These are phyloP conservation scores for Anoplius nigerrimus DNA, from an alignment of 2,888 invertebrate species.

Conservation along the genomic window DNA sequence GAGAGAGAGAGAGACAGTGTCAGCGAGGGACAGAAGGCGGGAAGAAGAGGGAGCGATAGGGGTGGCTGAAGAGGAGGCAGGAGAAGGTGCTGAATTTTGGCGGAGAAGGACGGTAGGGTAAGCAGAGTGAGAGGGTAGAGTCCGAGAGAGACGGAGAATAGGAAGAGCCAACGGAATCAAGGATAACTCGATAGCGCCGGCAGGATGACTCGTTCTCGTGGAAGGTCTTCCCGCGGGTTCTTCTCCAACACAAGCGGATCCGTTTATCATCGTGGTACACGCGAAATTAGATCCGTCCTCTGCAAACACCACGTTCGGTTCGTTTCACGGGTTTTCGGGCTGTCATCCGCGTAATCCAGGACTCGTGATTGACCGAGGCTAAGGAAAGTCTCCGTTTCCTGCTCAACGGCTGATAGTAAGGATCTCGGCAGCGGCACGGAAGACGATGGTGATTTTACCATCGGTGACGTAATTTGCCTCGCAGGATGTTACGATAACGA, in stretches of 20 bases:
- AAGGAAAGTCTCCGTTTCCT: constrained; percentile 10
- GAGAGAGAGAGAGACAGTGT: background rate
- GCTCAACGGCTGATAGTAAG: background rate
- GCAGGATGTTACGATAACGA: too few species aligned
- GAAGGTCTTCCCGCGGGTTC: constrained; percentile 13
- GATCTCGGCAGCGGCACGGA: too few species aligned
- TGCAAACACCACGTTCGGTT: constrained; percentile 55
- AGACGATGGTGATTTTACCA: too few species aligned
- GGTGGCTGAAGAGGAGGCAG: background rate
- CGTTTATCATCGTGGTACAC: constrained; percentile 53
- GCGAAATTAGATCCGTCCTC: constrained; percentile 58
- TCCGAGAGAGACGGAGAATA: constrained; percentile 7
- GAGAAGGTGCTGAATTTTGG: background rate
- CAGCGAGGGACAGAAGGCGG: background rate
- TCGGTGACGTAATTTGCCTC: too few species aligned
- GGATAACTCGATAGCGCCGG: constrained; percentile 36
- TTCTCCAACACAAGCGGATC: constrained; percentile 27
- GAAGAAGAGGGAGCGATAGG: background rate
- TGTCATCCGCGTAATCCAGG: constrained; percentile 29
- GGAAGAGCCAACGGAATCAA: constrained; percentile 34
- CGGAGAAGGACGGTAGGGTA: constrained; percentile 5
- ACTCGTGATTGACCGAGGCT: constrained; percentile 19
- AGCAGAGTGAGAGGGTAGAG: background rate
- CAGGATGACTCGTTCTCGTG: constrained; percentile 26
- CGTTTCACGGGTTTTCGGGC: constrained; percentile 44